Conservation (phyloP, 92 coral and sea anemone genomes). For the Paragorgia papillata region DNA sequence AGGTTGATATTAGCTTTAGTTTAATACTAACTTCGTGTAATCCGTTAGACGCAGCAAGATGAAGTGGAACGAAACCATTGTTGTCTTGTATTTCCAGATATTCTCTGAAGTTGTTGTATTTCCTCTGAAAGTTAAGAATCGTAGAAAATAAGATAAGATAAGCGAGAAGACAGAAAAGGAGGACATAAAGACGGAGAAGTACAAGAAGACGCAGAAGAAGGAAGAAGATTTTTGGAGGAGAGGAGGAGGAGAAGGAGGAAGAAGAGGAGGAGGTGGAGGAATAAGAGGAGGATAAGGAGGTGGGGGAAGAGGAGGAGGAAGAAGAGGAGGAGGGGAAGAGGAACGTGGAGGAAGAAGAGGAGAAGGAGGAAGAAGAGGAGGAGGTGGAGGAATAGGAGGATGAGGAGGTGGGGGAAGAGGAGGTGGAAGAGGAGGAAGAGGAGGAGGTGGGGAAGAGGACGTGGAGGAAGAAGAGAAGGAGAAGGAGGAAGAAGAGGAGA, state of each 20-base stretch:
- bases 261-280: background rate
- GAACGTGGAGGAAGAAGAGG: too few species aligned
- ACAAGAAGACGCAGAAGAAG: background rate
- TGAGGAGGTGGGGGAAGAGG: too few species aligned
- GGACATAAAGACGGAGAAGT: background rate
- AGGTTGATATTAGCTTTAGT: too few species aligned
- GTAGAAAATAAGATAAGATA: background rate
- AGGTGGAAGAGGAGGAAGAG: background rate
- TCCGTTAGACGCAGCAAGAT: conserved; percentile 12
- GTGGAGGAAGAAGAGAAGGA: too few species aligned
- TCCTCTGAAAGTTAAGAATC: background rate
- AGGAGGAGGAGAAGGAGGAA: background rate
- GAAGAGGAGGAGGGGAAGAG: background rate
- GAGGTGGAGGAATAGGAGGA: too few species aligned
- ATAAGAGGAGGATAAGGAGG: background rate
- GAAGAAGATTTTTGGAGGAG: too few species aligned
- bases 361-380: background rate
- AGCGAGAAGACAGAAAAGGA: background rate
- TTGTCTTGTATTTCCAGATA: conserved; percentile 4
- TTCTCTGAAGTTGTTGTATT: conserved; percentile 1
- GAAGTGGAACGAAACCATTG: conserved; percentile 10
- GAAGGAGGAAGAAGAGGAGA: too few species aligned
- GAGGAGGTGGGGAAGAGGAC: background rate
- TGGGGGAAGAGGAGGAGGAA: background rate
- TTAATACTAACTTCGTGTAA: conserved; percentile 15